These are phyloP conservation scores for Netelia melanura DNA, from an alignment of 2,888 invertebrate genomes.

Conservation along the genomic window DNA sequence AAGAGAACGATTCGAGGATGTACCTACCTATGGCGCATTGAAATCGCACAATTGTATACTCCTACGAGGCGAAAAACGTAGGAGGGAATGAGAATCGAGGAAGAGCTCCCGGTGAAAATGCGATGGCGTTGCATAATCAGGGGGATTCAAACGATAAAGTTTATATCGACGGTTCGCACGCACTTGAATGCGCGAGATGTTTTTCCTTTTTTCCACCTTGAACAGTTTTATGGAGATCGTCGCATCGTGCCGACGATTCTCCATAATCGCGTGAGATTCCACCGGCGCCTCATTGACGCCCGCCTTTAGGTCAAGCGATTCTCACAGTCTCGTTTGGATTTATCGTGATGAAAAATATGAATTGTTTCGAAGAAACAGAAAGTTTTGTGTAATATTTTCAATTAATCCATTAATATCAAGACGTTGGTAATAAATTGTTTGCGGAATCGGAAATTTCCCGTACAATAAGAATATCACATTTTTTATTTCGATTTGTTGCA, in stretches of 20 bases:
- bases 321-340: neutral
- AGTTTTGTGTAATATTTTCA: neutral
- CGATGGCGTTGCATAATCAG: neutral
- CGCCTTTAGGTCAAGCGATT: neutral
- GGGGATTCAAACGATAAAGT: slow-evolving; percentile 9
- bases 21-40: neutral
- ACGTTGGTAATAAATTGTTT: too few species aligned
- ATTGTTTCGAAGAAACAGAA: neutral
- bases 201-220: neutral
- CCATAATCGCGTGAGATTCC: neutral
- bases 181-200: neutral
- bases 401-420: neutral
- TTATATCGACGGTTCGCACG: slow-evolving; percentile 25
- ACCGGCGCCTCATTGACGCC: neutral
- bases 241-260: neutral
- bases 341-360: neutral
- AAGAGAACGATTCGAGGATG: neutral
- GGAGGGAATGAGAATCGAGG: neutral
- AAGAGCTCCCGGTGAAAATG: neutral
- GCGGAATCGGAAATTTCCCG: too few species aligned
- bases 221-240: neutral
- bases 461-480: too few species aligned
- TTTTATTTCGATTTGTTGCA: too few species aligned
- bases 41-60: slow-evolving; percentile 20
- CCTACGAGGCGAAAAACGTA: neutral